Evolutionary conservation across 2,113 vertebrate species (phyloP).

Genomic region (Grammomys dolichurus): DNA sequence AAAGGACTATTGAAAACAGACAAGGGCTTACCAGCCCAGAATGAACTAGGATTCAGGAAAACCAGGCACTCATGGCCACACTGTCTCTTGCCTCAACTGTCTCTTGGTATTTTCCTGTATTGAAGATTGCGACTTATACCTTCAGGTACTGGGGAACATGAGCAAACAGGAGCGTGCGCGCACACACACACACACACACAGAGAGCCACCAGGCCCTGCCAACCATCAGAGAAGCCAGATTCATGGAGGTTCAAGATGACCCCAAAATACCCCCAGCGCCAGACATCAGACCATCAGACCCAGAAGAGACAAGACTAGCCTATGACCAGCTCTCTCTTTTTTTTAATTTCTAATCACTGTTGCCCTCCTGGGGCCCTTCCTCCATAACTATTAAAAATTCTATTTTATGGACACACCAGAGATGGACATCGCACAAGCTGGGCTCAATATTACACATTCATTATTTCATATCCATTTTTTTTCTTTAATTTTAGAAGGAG

Average conservation of each 20-base stretch:
- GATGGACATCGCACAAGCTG: background rate
- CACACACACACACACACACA: accelerated
- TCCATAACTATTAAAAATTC: background rate
- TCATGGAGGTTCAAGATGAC: background rate
- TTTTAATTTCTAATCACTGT: background rate
- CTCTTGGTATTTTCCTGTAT: background rate
- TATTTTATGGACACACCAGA: background rate
- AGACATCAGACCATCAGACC: background rate
- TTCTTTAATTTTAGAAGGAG: constrained; percentile 33
- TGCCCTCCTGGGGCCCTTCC: background rate
- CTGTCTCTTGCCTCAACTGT: background rate
- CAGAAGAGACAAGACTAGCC: background rate
- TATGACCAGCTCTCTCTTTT: background rate
- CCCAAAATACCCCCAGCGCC: background rate
- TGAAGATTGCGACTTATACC: background rate
- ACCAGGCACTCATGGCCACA: background rate
- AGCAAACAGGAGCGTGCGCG: background rate
- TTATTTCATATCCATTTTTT: background rate
- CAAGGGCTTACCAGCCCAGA: too few species aligned
- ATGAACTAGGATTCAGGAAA: background rate
- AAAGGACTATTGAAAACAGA: background rate
- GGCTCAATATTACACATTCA: background rate
- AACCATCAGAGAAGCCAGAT: background rate
- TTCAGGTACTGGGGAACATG: background rate
- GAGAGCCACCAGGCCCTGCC: background rate